Conservation (phyloP, 2,797 vertebrate species). For the Megalops cyprinoides region DNA sequence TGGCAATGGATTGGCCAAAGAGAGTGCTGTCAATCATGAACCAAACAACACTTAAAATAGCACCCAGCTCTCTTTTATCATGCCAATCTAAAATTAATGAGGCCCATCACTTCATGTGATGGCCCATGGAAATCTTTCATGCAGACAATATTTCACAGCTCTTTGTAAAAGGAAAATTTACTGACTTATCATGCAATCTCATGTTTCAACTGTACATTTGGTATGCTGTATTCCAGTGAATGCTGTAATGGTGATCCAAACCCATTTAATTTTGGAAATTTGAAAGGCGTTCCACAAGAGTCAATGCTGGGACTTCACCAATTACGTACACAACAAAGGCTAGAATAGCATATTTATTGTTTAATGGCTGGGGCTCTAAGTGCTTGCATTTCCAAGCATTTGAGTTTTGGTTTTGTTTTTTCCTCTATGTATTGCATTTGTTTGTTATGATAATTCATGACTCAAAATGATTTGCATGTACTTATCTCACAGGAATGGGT, state of each 20-base stretch:
- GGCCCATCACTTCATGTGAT: constrained; percentile 11
- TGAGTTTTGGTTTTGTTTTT: too few relatives aligned
- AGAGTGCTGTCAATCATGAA: neutral
- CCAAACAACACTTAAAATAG: constrained; percentile 4
- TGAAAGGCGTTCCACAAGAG: neutral
- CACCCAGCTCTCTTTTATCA: neutral
- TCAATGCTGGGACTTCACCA: neutral
- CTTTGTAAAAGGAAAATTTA: neutral
- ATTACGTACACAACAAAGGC: neutral
- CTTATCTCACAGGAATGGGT: neutral
- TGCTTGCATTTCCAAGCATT: too few relatives aligned
- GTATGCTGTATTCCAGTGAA: too few relatives aligned
- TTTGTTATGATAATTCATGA: neutral
- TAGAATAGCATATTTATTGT: too few relatives aligned
- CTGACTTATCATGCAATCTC: neutral
- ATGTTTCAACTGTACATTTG: neutral
- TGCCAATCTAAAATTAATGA: neutral
- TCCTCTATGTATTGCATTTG: too few relatives aligned
- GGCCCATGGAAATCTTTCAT: neutral
- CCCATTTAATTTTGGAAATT: neutral
- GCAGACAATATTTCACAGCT: neutral
- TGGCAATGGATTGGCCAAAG: neutral
- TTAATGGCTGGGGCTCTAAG: too few relatives aligned
- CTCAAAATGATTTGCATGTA: neutral
- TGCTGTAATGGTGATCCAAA: neutral